Base-by-base conservation (phyloP, 1,140 invertebrate genomes). In the Muscidifurax raptorellus region DNA sequence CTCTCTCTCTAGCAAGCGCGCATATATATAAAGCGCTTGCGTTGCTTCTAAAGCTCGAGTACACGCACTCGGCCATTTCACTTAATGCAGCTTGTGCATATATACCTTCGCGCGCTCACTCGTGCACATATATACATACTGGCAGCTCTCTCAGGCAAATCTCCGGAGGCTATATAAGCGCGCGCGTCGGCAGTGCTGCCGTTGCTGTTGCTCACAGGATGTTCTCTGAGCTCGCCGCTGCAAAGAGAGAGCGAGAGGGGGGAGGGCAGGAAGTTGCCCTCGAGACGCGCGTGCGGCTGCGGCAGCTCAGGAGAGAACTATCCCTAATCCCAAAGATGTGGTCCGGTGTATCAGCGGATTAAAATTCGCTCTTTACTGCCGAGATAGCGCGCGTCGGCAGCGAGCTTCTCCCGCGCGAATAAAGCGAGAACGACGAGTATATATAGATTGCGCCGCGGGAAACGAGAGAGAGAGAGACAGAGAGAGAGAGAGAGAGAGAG, bases 321-420 rank as follows among this genome's bases (percentile, higher is more conserved):
- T 52, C 69, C 18, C 30, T 89, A 90, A 90, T 90, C 88, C 88
- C 67, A 83, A 87, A 89, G 89, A 90, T 89, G 88, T 87, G 85
- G 89, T 87, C 87, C 88, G 82, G 87, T 89, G 88, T 88, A 30
- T 18, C 85, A 85, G 85, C 87, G 89, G 89, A 90, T 89, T 89
- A 90, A 89, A 90, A 90, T 89, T 88, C 86, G 71, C 81, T 86
- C 87, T 88, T 87, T 89, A 87, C 86, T 87, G 86, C 84, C 85
- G 85, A 88, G 89, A 89, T 89, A 88, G 89, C 86, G 86, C 87
- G 86, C 87, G 84, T 80, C 86, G 86, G 87, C 86, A 85, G 85
- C 28, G 71, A 76, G 25, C 25, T 30, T 27, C 25, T 28, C 36
- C 12, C 10, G 40, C 44, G 22, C n/a, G 74, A 76, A 76, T 72